These are phyloP conservation scores for Rhabditoides inermis DNA, from an alignment of 2,888 invertebrate species.

Conservation along the genomic window DNA sequence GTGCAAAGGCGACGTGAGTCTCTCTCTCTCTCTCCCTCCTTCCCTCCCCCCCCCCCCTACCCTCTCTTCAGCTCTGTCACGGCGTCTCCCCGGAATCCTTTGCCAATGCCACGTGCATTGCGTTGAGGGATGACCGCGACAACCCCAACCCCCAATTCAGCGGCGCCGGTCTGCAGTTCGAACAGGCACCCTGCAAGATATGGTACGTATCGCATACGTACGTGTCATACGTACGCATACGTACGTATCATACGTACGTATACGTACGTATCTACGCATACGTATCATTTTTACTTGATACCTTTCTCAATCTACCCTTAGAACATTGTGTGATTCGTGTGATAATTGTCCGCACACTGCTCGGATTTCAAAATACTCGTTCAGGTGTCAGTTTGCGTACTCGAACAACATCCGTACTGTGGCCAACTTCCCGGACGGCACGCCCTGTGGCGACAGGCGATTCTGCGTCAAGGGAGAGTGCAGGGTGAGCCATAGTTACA, in stretches of 20 bases:
- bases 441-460: constrained; percentile 38
- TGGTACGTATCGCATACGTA: constrained; percentile 27
- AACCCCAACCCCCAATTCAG: constrained; percentile 34
- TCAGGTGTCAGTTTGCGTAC: constrained; percentile 19
- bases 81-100: constrained; percentile 24
- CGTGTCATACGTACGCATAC: no score
- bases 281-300: no score
- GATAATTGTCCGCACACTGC: no score
- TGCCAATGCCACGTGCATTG: constrained; percentile 22
- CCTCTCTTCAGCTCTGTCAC: constrained; percentile 16
- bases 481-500: constrained; percentile 13
- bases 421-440: constrained; percentile 46
- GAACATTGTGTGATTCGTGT: no score
- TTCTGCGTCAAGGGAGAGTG: constrained; percentile 47
- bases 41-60: background rate
- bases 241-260: no score
- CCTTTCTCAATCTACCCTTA: no score
- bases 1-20: constrained; percentile 25
- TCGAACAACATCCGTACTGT: constrained; percentile 40
- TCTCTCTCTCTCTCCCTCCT: background rate
- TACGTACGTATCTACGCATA: no score
- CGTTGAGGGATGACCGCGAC: constrained; percentile 25
- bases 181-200: constrained; percentile 37
- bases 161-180: constrained; percentile 37
- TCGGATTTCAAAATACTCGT: no score